Evolutionary conservation across 2,888 invertebrate species (phyloP), one percentile per base, ranked within the genome.

Genomic region (Coecobrya sp.): DNA sequence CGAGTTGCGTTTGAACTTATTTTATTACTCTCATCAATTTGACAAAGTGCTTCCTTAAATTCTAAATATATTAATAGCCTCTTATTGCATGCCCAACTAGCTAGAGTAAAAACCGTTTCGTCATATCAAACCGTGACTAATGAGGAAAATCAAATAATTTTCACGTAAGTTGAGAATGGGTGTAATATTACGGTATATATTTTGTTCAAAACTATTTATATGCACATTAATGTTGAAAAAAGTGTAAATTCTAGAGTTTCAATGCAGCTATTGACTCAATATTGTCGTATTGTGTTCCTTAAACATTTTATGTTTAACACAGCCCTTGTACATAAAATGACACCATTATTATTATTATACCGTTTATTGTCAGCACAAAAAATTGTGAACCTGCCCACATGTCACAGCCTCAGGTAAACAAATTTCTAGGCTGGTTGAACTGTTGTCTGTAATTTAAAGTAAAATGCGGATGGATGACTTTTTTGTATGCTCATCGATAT

Each of bases 321-420:
- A 1, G 42, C 52, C 0, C 13, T 19, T 11, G 16, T 42, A 52
- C 79, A 25, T 79, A 22, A 42, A 68, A 79, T 79, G 25, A 45
- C 16, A 13, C 27, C 79, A 79, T 25, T 25, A 79, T 52, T 55
- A 8, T n/a, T 36, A 79, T 52, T 55, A 8, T n/a, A n/a, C 49
- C 13, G 49, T 49, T 49, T 49, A 13, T 49, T 49, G 10, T 13
- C 10, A 87, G 11, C 76, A 87, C 42, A 10, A 30, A 88, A 79
- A 88, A 49, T 5, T 79, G 19, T 55, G 55, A 79, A 65, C 79
- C 79, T 79, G 65, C 88, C 88, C 79, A 79, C 79, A 65, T 88
- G 88, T 88, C 79, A 79, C 65, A 65, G 88, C 88, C 88, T 65
- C 49, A 79, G 88, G 79, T 62, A 88, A 88, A 88, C 88, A 88